Conservation (phyloP, 2,797 vertebrate species). For the Lutjanus campechanus region DNA sequence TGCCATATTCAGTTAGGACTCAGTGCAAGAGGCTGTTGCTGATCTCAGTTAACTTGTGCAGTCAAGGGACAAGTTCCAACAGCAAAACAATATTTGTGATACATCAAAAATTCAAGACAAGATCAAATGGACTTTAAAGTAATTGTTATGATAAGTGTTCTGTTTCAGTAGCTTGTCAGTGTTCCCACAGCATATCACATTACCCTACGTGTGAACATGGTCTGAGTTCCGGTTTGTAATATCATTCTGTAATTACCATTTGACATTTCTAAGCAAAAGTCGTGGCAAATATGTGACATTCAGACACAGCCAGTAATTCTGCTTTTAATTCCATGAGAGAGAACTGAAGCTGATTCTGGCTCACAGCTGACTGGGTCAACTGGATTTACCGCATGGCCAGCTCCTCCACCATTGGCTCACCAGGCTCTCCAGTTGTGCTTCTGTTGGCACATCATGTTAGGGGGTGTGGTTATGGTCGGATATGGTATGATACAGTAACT, state of each 20-base stretch:
- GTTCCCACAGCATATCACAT: neutral
- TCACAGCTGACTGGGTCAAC: constrained; percentile 32
- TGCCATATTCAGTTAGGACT: too few species aligned
- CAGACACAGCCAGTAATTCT: constrained; percentile 2
- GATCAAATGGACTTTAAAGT: too few species aligned
- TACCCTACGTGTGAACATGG: neutral
- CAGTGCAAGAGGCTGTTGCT: too few species aligned
- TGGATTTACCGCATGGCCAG: constrained; percentile 36
- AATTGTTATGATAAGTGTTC: neutral
- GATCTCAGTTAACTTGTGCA: neutral
- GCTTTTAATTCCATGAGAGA: constrained; percentile 19
- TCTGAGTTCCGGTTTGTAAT: neutral
- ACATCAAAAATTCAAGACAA: neutral
- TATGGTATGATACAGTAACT: constrained; percentile 28
- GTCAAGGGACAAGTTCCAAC: neutral
- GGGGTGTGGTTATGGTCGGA: constrained; percentile 20
- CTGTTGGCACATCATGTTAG: constrained; percentile 18
- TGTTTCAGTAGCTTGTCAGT: neutral
- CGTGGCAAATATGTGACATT: constrained; percentile 45
- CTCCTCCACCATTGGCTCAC: constrained; percentile 52
- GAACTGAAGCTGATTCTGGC: constrained; percentile 19
- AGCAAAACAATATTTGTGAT: neutral
- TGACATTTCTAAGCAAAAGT: constrained; percentile 23
- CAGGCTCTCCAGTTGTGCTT: constrained; percentile 58
- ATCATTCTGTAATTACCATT: neutral